Percentiles rank a stretch among this genome's conserved stretches.
Evolutionary conservation across 2,113 vertebrate species (phyloP).

Genomic region (Mesembrinibis cayennensis): DNA sequence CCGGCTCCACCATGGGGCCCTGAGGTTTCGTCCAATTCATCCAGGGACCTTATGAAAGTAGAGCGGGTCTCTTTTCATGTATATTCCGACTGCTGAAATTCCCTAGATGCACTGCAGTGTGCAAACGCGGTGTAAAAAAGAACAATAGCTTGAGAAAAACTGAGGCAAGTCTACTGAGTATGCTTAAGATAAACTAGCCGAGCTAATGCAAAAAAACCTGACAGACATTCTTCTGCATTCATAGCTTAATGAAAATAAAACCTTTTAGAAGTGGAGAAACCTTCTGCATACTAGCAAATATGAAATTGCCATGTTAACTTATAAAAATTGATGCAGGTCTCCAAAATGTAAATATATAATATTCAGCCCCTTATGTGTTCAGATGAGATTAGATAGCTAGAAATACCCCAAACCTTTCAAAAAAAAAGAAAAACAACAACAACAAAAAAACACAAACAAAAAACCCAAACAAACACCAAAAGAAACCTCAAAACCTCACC

Average conservation of each 20-base stretch:
- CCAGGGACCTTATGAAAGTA: slow-evolving; percentile 83
- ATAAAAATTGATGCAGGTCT: not conserved
- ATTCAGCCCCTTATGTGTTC: not conserved
- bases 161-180: slow-evolving; percentile 63
- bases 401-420: not conserved
- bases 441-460: not conserved
- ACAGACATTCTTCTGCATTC: slow-evolving; percentile 6
- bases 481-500: too few species aligned
- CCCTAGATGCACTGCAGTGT: slow-evolving; percentile 76
- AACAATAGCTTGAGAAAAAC: slow-evolving; percentile 80
- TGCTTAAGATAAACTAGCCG: slow-evolving; percentile 47
- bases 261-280: not conserved
- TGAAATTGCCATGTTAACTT: not conserved
- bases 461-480: not conserved
- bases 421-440: not conserved
- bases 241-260: slow-evolving; percentile 60
- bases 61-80: slow-evolving; percentile 83
- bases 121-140: slow-evolving; percentile 74
- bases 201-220: slow-evolving; percentile 31
- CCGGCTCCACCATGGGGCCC: slow-evolving; percentile 76
- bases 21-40: slow-evolving; percentile 78
- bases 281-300: not conserved
- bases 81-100: slow-evolving; percentile 81
- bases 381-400: not conserved
- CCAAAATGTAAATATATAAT: not conserved